Conservation (phyloP, 1,140 invertebrate species). For the Polyergus mexicanus region DNA sequence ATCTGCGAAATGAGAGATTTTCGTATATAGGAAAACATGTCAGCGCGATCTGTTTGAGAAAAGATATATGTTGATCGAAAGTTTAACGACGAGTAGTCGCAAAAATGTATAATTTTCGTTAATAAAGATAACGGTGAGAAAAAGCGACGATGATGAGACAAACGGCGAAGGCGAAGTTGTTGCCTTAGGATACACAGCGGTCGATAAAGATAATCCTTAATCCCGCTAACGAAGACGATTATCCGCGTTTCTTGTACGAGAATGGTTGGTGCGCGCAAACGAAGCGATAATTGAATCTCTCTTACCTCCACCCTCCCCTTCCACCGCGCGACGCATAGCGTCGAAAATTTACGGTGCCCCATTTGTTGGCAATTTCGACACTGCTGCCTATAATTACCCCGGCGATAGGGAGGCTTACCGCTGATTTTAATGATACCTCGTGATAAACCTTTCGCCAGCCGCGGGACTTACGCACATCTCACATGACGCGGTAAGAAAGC, state of each 20-base stretch:
- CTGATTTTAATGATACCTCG: conserved; percentile 68
- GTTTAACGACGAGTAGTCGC: conserved; percentile 6
- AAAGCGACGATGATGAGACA: conserved; percentile 3
- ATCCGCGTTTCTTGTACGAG: conserved; percentile 31
- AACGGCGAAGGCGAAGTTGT: neutral
- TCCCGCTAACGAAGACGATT: conserved; percentile 51
- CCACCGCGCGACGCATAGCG: neutral
- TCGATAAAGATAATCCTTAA: conserved; percentile 38
- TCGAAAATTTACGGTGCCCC: conserved; percentile 66
- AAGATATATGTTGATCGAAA: conserved; percentile 28
- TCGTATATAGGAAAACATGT: neutral
- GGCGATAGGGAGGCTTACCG: neutral
- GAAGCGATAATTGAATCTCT: conserved; percentile 60
- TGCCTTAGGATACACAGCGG: conserved; percentile 24
- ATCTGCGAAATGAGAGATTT: conserved; percentile 39
- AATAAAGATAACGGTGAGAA: conserved; percentile 61
- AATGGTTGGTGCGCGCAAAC: conserved; percentile 27
- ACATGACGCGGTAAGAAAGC: conserved; percentile 52
- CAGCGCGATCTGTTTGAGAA: conserved; percentile 13
- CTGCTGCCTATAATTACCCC: conserved; percentile 55
- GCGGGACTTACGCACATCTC: conserved; percentile 62
- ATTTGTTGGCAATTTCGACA: conserved; percentile 57
- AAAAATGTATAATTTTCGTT: conserved; percentile 54
- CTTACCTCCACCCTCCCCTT: too few species aligned
- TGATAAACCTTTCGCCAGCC: conserved; percentile 47